Percentiles rank a stretch among this genome's conserved stretches.
phyloP scores from a whole-genome alignment of 2,888 invertebrate species.

The Adela reaumurella region DNA sequence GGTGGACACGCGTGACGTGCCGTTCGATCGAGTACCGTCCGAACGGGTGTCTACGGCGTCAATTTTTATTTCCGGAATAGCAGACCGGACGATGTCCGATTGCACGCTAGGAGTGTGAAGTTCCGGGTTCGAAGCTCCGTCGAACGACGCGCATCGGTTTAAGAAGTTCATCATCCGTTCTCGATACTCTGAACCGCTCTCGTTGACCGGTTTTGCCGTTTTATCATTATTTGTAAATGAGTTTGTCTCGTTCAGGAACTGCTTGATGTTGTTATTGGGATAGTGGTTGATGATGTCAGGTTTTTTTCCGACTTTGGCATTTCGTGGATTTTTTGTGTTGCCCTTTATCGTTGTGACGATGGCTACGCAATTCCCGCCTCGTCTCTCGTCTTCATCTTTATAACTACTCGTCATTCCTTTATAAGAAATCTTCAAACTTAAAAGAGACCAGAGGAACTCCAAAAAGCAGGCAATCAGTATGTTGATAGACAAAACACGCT shows the following conservation, averaged over 20 bases:
- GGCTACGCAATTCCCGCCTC: conserved; percentile 43
- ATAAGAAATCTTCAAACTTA: conserved; percentile 57
- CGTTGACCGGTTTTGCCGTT: conserved; percentile 35
- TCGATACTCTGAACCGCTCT: conserved; percentile 43
- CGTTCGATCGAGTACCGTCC: conserved; percentile 4
- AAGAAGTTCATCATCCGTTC: conserved; percentile 45
- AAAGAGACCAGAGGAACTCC: conserved; percentile 58
- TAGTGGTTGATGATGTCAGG: conserved; percentile 54
- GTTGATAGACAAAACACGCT: conserved; percentile 53
- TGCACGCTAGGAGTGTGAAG: conserved; percentile 28
- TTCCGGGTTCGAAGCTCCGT: conserved; percentile 33
- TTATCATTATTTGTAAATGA: conserved; percentile 37
- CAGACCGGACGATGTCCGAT: conserved; percentile 29
- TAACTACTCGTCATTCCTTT: conserved; percentile 60
- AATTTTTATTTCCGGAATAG: conserved; percentile 26
- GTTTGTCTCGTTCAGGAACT: conserved; percentile 43
- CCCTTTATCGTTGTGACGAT: conserved; percentile 56
- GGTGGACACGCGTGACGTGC: conserved; percentile 19
- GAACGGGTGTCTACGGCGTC: conserved; percentile 20
- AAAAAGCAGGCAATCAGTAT: conserved; percentile 56
- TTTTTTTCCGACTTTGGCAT: conserved; percentile 37
- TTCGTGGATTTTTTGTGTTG: conserved; percentile 37
- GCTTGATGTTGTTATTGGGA: conserved; percentile 51
- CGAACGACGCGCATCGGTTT: conserved; percentile 35
- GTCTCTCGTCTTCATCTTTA: conserved; percentile 49